Percentiles rank a stretch among this genome's conserved stretches.
Conservation (phyloP, 1,140 invertebrate genomes). For the Drosophila bocki region DNA sequence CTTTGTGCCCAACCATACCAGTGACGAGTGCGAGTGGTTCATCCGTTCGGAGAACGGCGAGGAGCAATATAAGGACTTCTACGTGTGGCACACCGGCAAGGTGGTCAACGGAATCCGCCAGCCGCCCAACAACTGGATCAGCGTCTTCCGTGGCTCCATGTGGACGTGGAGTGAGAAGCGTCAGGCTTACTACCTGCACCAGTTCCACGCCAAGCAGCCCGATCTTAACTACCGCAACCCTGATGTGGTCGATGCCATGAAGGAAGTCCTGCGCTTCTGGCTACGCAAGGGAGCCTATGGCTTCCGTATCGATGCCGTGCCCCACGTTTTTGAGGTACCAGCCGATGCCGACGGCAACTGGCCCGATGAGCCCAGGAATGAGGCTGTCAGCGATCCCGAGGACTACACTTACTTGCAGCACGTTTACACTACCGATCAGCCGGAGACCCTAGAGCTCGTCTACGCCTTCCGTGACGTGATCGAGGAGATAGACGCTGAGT, state of each 20-base stretch:
- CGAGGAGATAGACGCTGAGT: conserved; percentile 85
- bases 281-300: conserved; percentile 90
- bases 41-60: conserved; percentile 87
- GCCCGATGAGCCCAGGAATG: conserved; percentile 87
- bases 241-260: conserved; percentile 88
- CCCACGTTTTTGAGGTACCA: conserved; percentile 86
- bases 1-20: conserved; percentile 94
- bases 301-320: conserved; percentile 90
- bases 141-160: conserved; percentile 88
- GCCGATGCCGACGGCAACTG: conserved; percentile 86
- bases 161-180: conserved; percentile 90
- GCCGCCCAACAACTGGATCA: conserved; percentile 90
- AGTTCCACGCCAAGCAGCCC: conserved; percentile 90
- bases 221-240: conserved; percentile 91
- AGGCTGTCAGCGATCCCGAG: conserved; percentile 69
- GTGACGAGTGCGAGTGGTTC: conserved; percentile 91
- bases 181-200: conserved; percentile 91
- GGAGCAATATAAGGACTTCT: conserved; percentile 89
- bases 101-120: conserved; percentile 84
- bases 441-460: conserved; percentile 87
- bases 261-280: conserved; percentile 90
- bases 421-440: conserved; percentile 88
- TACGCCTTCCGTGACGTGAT: conserved; percentile 87
- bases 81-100: conserved; percentile 88
- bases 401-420: conserved; percentile 88